phyloP scores from a whole-genome alignment of 2,888 invertebrate genomes.

The Syritta pipiens region DNA sequence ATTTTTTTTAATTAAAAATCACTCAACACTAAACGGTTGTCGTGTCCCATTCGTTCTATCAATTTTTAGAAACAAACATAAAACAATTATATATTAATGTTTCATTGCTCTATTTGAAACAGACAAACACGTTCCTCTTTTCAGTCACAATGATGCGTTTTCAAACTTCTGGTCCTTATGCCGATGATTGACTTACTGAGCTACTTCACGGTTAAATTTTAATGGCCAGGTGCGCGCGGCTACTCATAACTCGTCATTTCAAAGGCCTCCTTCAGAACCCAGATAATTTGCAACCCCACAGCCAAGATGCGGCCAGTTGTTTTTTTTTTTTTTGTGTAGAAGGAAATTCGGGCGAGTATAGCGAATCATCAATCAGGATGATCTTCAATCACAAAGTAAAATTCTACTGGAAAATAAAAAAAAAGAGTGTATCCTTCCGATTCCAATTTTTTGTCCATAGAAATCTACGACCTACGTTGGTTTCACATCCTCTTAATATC shows the following conservation, averaged over 20 bases:
- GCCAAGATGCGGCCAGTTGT: background rate
- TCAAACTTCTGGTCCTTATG: slow-evolving; percentile 48
- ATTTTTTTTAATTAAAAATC: slow-evolving; percentile 56
- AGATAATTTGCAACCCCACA: background rate
- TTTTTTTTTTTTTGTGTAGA: slow-evolving; percentile 14
- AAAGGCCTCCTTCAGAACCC: background rate
- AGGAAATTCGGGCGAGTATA: too few species aligned
- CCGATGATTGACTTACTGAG: background rate
- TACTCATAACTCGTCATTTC: background rate
- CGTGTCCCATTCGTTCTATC: too few species aligned
- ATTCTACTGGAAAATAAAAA: too few species aligned
- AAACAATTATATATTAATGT: too few species aligned
- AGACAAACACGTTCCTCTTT: too few species aligned
- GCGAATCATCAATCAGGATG: slow-evolving; percentile 57
- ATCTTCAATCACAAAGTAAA: slow-evolving; percentile 38
- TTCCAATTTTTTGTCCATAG: slow-evolving; percentile 8
- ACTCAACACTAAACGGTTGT: slow-evolving; percentile 32
- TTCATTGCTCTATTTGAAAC: too few species aligned
- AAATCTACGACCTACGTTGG: slow-evolving; percentile 32
- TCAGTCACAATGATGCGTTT: too few species aligned
- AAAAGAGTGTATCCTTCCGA: slow-evolving; percentile 19
- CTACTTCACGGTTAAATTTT: slow-evolving; percentile 55
- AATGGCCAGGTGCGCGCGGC: slow-evolving; percentile 49
- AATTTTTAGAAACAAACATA: slow-evolving; percentile 66
- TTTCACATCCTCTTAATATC: slow-evolving; percentile 4